Conservation (phyloP, 53 echinoderm and acorn worm species). For the Antedon mediterranea region DNA sequence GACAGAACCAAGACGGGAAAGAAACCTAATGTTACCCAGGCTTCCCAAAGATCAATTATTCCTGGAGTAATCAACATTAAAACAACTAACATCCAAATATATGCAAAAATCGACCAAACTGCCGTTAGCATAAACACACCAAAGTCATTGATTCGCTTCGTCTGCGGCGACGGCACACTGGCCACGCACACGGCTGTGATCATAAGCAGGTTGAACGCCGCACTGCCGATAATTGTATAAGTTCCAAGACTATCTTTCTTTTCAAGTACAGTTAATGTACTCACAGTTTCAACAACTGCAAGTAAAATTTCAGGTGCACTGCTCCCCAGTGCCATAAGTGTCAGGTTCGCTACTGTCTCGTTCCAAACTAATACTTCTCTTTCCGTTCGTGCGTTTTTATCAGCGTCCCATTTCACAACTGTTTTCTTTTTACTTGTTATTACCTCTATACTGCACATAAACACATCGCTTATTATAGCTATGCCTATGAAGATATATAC, state of each 20-base stretch:
- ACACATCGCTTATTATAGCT: conserved; percentile 89
- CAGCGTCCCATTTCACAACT: conserved; percentile 66
- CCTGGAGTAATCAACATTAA: conserved; percentile 50
- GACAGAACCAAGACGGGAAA: conserved; percentile 60
- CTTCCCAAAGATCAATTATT: conserved; percentile 63
- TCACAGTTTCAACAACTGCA: conserved; percentile 43
- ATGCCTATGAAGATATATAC: conserved; percentile 78
- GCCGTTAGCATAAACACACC: conserved; percentile 85
- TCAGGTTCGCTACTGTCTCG: conserved; percentile 85
- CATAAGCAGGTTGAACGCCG: conserved; percentile 80
- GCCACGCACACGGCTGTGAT: conserved; percentile 74
- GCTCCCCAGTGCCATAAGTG: conserved; percentile 95
- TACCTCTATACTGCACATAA: conserved; percentile 95
- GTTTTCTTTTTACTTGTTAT: conserved; percentile 88
- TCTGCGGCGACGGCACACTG: conserved; percentile 65
- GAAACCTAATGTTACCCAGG: conserved; percentile 74
- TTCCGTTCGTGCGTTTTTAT: conserved; percentile 55
- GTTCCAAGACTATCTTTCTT: conserved; percentile 69
- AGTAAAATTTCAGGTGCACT: conserved; percentile 92
- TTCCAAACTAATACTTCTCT: conserved; percentile 89
- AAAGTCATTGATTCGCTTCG: conserved; percentile 70
- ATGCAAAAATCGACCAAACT: conserved; percentile 95
- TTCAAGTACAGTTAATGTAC: conserved; percentile 10
- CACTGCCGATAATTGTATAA: conserved; percentile 90
- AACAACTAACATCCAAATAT: conserved; percentile 79